phyloP scores from a whole-genome alignment of 2,797 vertebrate species.

The Okamejei kenojei region DNA sequence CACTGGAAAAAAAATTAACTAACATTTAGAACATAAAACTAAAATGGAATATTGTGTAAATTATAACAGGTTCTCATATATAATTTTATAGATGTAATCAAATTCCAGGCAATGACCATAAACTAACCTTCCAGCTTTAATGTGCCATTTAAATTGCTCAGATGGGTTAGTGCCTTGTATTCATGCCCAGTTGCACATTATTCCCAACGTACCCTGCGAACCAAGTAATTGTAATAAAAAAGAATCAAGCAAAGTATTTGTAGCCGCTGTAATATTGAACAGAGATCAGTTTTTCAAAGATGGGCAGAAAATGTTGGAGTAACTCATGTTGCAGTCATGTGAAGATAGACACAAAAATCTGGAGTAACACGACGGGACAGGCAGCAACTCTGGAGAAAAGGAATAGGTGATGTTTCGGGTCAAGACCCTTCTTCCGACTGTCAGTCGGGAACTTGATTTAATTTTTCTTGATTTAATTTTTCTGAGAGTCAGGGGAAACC shows the following conservation, averaged over 20 bases:
- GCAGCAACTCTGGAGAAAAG: too few relatives aligned
- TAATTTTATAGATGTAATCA: neutral
- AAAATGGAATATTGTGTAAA: neutral
- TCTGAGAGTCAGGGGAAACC: too few relatives aligned
- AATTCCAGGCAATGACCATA: neutral
- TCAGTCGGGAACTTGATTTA: too few relatives aligned
- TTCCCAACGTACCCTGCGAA: neutral
- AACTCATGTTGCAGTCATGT: too few relatives aligned
- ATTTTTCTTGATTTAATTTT: too few relatives aligned
- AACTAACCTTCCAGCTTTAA: neutral
- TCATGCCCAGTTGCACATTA: neutral
- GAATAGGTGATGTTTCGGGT: too few relatives aligned
- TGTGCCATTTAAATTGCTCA: neutral
- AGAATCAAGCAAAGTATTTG: neutral
- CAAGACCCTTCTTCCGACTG: too few relatives aligned
- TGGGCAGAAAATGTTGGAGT: neutral
- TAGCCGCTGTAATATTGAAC: neutral
- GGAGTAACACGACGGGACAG: too few relatives aligned
- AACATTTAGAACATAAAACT: neutral
- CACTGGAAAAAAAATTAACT: neutral
- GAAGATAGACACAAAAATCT: too few relatives aligned
- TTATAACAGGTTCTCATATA: neutral
- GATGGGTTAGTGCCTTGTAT: too few relatives aligned
- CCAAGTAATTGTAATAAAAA: neutral
- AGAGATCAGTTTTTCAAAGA: neutral